Percentiles rank a stretch among this genome's conserved stretches.
phyloP scores from a whole-genome alignment of 2,888 invertebrate species.

The Pogonocherus hispidulus region DNA sequence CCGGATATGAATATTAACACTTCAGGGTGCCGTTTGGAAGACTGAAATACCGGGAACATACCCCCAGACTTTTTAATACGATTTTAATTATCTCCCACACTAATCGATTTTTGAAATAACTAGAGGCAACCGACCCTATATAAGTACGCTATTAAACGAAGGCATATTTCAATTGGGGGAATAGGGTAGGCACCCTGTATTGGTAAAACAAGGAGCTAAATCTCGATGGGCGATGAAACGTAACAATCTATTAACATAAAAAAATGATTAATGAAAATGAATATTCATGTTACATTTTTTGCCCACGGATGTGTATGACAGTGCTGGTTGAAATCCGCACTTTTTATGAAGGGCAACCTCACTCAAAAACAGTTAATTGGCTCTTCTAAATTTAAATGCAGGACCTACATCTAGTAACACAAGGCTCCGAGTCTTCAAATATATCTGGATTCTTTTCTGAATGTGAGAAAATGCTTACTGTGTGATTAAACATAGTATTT shows the following conservation, averaged over 20 bases:
- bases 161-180: neutral
- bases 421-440: too few relatives aligned
- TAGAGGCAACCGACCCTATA: neutral
- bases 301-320: neutral
- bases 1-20: too few relatives aligned
- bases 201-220: slow-evolving; percentile 5
- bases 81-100: neutral
- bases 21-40: too few relatives aligned
- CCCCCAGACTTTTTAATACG: neutral
- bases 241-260: slow-evolving; percentile 4
- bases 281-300: slow-evolving; percentile 11
- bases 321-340: neutral
- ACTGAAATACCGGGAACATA: neutral
- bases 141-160: slow-evolving; percentile 3
- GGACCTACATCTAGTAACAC: too few relatives aligned
- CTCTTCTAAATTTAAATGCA: neutral
- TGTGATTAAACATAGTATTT: too few relatives aligned
- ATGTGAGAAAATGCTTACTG: too few relatives aligned
- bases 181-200: slow-evolving; percentile 8
- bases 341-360: neutral
- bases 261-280: slow-evolving; percentile 24
- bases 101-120: slow-evolving; percentile 11
- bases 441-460: too few relatives aligned
- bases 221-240: slow-evolving; percentile 7
- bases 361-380: neutral